Conservation (phyloP, 2,888 invertebrate species). For the Cantharis nigra region DNA sequence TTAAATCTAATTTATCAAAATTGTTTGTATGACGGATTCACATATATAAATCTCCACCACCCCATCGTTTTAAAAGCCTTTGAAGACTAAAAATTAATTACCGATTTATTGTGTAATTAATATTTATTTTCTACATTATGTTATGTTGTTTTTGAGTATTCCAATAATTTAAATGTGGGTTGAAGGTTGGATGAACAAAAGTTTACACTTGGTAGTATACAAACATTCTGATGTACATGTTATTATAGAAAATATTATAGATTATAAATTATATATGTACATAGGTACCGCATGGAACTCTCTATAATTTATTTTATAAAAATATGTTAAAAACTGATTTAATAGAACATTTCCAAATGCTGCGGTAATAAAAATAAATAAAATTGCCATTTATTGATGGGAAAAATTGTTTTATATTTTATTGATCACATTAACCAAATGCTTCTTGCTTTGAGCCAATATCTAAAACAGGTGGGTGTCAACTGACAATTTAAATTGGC, state of each 20-base stretch:
- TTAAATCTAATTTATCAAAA: background rate
- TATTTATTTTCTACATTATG: too few relatives aligned
- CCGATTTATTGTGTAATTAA: too few relatives aligned
- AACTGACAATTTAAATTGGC: background rate
- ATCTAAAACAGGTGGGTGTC: background rate
- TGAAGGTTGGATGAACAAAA: too few relatives aligned
- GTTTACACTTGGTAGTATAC: too few relatives aligned
- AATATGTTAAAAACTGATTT: background rate
- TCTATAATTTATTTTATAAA: background rate
- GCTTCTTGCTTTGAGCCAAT: background rate
- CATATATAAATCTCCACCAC: background rate
- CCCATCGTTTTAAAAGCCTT: background rate
- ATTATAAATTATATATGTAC: too few relatives aligned
- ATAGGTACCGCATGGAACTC: too few relatives aligned
- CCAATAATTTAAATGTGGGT: too few relatives aligned
- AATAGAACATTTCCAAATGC: background rate
- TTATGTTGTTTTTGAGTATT: too few relatives aligned
- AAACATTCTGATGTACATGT: too few relatives aligned
- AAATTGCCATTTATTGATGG: background rate
- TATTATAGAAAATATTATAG: too few relatives aligned
- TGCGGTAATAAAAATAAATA: background rate
- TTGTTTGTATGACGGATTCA: background rate
- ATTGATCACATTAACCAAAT: background rate
- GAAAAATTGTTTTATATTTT: background rate
- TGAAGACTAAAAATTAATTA: too few relatives aligned